Percentiles rank a stretch among this genome's conserved stretches.
Conservation (phyloP, 2,113 vertebrate species). For the Mungos mungo region DNA sequence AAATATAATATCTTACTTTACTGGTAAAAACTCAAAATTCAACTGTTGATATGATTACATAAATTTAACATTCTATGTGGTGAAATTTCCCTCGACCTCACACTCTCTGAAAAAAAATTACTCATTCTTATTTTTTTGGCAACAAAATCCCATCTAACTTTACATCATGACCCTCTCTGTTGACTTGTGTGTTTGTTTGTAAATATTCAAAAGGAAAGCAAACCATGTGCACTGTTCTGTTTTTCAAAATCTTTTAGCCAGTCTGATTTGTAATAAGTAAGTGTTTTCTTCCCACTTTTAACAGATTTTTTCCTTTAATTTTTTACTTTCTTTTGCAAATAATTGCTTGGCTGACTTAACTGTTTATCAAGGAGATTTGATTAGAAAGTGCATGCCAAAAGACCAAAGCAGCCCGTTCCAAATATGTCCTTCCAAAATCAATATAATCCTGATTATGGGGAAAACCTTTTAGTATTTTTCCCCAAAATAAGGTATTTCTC, state of each 20-base stretch:
- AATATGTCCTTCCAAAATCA: neutral
- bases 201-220: neutral
- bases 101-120: neutral
- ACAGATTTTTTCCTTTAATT: neutral
- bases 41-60: neutral
- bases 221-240: neutral
- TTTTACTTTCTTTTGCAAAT: conserved; percentile 1
- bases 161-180: neutral
- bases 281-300: neutral
- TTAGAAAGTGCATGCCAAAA: neutral
- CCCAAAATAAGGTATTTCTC: neutral
- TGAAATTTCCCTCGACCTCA: neutral
- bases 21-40: neutral
- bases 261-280: neutral
- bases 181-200: neutral
- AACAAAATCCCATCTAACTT: neutral
- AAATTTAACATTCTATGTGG: neutral
- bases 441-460: neutral
- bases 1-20: neutral
- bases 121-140: neutral
- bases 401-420: neutral
- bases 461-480: neutral
- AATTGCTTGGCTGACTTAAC: neutral
- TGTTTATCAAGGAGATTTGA: neutral
- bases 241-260: neutral